phyloP scores from a whole-genome alignment of 2,888 invertebrate species.

The Thecocarcelia acutangulata region DNA sequence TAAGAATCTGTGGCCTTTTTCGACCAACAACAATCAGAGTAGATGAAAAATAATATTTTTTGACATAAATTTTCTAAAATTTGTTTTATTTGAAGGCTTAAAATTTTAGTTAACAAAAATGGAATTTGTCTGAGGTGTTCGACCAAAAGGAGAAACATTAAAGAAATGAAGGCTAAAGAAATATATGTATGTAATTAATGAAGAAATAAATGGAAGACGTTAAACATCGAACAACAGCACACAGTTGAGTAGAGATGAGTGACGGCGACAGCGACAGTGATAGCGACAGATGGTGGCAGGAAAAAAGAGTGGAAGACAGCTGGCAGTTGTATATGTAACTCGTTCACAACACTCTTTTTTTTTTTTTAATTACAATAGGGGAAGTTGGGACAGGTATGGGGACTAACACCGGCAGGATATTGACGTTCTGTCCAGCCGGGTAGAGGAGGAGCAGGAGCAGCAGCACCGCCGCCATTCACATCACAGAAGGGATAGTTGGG shows the following conservation, averaged over 20 bases:
- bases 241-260: conserved; percentile 59
- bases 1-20: conserved; percentile 56
- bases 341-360: neutral
- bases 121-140: neutral
- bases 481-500: conserved; percentile 83
- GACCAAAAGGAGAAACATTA: too few relatives aligned
- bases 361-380: conserved; percentile 82
- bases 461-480: conserved; percentile 78
- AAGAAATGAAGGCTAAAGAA: too few relatives aligned
- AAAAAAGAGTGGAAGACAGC: conserved; percentile 22
- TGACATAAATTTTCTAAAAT: conserved; percentile 50
- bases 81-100: conserved; percentile 33
- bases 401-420: conserved; percentile 82
- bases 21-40: conserved; percentile 62
- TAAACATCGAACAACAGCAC: conserved; percentile 56
- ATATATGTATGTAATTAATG: too few relatives aligned
- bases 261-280: conserved; percentile 19
- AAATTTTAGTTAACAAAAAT: conserved; percentile 32
- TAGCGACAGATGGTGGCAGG: conserved; percentile 11
- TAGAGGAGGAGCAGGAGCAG: conserved; percentile 79
- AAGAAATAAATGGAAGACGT: conserved; percentile 14
- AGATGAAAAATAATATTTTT: conserved; percentile 28
- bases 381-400: conserved; percentile 82
- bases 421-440: conserved; percentile 82
- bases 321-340: neutral